A percentile compares a stretch with the other conserved stretches of the same genome.
Conservation (phyloP, 2,888 invertebrate genomes). For the Aproaerema taeniolella region DNA sequence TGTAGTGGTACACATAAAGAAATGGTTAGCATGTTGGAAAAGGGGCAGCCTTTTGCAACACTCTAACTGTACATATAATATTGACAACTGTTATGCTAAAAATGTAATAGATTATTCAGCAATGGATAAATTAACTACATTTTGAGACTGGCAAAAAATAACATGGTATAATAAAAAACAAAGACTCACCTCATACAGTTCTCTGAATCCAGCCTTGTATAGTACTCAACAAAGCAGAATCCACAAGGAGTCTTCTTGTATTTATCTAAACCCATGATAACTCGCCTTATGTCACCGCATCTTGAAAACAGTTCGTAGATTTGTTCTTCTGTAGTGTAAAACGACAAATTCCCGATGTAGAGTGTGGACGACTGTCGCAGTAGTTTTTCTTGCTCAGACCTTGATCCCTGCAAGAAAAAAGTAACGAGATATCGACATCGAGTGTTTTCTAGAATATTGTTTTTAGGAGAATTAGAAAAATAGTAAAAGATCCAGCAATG, state of each 20-base stretch:
- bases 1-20: no score
- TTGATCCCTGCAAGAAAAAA: conserved; percentile 81
- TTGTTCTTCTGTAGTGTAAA: conserved; percentile 99
- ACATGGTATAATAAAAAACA: no score
- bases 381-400: conserved; percentile 90
- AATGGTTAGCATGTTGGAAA: no score
- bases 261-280: conserved; percentile 98
- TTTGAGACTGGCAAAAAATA: no score
- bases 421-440: background rate
- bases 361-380: conserved; percentile 87
- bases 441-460: background rate
- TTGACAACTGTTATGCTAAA: no score
- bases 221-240: conserved; percentile 99
- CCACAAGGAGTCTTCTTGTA: conserved; percentile 99
- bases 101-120: no score
- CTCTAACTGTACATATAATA: no score
- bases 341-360: conserved; percentile 98
- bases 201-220: conserved; percentile 84
- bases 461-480: background rate
- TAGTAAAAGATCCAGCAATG: no score
- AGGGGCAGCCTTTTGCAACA: no score
- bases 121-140: no score
- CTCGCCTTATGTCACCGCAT: conserved; percentile 95
- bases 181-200: conserved; percentile 85
- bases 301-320: conserved; percentile 97